A percentile compares a stretch with the other conserved stretches of the same genome.
phyloP scores from a whole-genome alignment of 2,888 invertebrate species.

The Luperina testacea region DNA sequence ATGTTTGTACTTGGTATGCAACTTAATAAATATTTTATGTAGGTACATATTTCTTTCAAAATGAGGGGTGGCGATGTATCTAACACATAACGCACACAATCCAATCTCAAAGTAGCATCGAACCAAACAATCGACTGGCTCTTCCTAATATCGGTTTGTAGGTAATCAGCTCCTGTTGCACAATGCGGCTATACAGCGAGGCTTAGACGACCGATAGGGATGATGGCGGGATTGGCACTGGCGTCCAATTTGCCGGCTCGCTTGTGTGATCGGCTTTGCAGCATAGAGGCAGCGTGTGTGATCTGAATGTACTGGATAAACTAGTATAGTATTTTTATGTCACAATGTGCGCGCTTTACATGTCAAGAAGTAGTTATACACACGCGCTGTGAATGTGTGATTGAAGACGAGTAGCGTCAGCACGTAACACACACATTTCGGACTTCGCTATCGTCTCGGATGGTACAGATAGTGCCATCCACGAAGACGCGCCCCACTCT shows the following conservation, averaged over 20 bases:
- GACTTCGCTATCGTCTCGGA: background rate
- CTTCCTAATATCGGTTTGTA: background rate
- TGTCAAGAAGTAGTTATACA: background rate
- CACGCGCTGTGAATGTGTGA: background rate
- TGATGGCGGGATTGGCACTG: background rate
- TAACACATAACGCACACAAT: background rate
- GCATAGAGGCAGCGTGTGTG: background rate
- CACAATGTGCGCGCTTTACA: background rate
- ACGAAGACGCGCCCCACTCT: too few relatives aligned
- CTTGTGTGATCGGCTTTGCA: slow-evolving; percentile 10
- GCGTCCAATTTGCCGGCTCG: slow-evolving; percentile 17
- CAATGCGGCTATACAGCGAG: background rate
- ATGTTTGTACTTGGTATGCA: background rate
- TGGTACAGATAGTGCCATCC: too few relatives aligned
- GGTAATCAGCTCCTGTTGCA: background rate
- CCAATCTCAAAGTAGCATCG: background rate
- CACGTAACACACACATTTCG: background rate
- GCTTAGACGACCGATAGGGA: background rate
- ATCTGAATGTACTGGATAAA: background rate
- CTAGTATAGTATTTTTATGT: background rate
- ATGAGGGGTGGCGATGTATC: too few relatives aligned
- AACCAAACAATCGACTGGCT: background rate
- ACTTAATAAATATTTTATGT: background rate
- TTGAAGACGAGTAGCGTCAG: background rate
- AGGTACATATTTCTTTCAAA: background rate